These are phyloP conservation scores for Petrocephalus zakoni DNA, from an alignment of 2,113 vertebrate genomes.

Conservation along the genomic window DNA sequence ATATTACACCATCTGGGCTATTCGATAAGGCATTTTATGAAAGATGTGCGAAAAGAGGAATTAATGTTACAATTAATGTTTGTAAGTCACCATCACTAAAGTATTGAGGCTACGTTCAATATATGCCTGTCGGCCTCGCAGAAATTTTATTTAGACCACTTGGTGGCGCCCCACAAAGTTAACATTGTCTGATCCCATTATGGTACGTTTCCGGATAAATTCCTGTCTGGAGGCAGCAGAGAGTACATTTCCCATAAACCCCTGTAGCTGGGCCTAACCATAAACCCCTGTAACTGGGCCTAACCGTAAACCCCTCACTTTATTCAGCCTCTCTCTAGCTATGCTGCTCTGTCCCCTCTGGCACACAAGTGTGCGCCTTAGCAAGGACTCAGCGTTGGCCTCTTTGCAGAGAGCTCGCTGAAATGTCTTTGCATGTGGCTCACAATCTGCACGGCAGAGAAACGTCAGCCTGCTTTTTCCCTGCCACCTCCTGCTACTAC, in stretches of 20 bases:
- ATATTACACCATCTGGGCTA: background rate
- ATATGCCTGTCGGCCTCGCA: background rate
- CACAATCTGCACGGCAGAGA: conserved; percentile 2
- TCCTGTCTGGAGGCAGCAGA: background rate
- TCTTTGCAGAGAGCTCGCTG: background rate
- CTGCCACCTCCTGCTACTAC: background rate
- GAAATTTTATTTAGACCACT: background rate
- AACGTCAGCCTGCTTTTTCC: background rate
- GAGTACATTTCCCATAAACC: background rate
- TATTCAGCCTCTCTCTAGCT: background rate
- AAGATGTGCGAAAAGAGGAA: background rate
- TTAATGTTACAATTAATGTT: background rate
- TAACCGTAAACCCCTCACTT: conserved; percentile 2
- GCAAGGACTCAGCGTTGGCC: background rate
- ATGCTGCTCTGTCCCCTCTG: background rate
- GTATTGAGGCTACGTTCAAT: no score
- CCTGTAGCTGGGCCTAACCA: background rate
- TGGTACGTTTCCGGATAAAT: background rate
- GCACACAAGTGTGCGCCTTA: background rate
- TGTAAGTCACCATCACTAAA: no score
- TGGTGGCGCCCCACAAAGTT: background rate
- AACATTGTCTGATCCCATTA: background rate
- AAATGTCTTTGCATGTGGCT: conserved; percentile 15
- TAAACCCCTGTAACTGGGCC: conserved; percentile 6
- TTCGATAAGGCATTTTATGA: background rate